Percentiles rank a stretch among this genome's conserved stretches.
phyloP scores from a whole-genome alignment of 37 sponge, comb jelly and placozoan genomes.

The Beroe ovata region DNA sequence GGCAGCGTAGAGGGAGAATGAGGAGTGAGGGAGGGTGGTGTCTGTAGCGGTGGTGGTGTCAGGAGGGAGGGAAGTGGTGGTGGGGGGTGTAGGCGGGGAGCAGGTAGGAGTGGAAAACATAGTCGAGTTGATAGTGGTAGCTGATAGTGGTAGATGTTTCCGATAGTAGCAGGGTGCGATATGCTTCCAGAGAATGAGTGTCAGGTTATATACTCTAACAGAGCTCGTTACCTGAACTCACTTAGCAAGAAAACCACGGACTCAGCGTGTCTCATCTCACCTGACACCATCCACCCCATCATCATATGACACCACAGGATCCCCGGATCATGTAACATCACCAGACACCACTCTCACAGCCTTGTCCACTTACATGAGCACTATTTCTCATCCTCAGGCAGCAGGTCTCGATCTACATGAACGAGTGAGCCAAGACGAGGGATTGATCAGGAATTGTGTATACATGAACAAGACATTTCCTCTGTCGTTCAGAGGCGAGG shows the following conservation, averaged over 20 bases:
- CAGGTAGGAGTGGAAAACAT: not conserved
- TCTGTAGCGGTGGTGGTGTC: not conserved
- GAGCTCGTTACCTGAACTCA: not conserved
- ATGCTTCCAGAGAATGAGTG: not conserved
- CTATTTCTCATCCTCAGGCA: too few species aligned
- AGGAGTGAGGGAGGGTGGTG: not conserved
- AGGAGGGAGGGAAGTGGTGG: not conserved
- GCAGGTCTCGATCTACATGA: conserved; percentile 4
- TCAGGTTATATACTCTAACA: not conserved
- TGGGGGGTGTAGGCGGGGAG: not conserved
- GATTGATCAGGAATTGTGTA: not conserved
- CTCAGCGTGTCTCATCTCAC: too few species aligned
- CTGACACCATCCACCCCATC: too few species aligned
- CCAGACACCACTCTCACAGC: too few species aligned
- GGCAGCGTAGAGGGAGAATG: conserved; percentile 11
- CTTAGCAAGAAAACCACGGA: too few species aligned
- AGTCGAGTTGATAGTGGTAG: too few species aligned
- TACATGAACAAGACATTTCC: not conserved
- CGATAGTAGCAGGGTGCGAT: not conserved
- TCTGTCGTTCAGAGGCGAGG: conserved; percentile 34
- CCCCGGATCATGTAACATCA: too few species aligned
- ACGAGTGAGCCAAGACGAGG: conserved; percentile 6
- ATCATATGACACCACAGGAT: too few species aligned
- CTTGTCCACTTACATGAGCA: too few species aligned
- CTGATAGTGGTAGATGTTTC: not conserved